Percentiles rank a stretch among this genome's conserved stretches.
phyloP scores from a whole-genome alignment of 2,888 invertebrate genomes.

The Teinopalpus imperialis region DNA sequence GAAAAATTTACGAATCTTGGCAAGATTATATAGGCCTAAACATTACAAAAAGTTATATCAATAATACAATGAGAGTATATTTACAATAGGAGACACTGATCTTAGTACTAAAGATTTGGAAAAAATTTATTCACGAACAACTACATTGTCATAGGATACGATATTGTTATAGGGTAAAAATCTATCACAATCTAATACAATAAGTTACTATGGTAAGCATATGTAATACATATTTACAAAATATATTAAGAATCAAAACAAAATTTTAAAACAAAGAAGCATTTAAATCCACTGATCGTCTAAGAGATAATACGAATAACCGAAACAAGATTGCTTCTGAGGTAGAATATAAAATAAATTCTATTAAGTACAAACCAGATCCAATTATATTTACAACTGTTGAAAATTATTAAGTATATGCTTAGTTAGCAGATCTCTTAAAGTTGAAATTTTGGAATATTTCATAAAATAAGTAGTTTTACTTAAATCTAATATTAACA shows the following conservation, averaged over 20 bases:
- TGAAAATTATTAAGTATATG: background rate
- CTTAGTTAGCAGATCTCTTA: constrained; percentile 1
- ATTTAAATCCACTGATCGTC: background rate
- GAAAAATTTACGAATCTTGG: constrained; percentile 35
- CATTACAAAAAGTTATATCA: constrained; percentile 31
- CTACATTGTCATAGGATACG: constrained; percentile 35
- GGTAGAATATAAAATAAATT: constrained; percentile 71
- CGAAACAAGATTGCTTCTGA: constrained; percentile 48
- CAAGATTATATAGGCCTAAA: constrained; percentile 36
- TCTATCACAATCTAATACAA: constrained; percentile 74
- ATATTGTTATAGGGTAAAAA: constrained; percentile 48
- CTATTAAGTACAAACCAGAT: constrained; percentile 42
- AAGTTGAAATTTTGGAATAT: constrained; percentile 31
- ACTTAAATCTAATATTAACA: constrained; percentile 44
- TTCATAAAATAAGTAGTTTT: constrained; percentile 26
- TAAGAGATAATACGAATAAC: constrained; percentile 1
- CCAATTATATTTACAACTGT: constrained; percentile 42
- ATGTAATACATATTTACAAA: constrained; percentile 30
- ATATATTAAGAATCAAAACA: constrained; percentile 20
- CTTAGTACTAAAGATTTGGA: constrained; percentile 28
- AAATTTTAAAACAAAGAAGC: constrained; percentile 28
- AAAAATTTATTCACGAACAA: constrained; percentile 28
- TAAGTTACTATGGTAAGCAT: constrained; percentile 59
- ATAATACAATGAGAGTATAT: constrained; percentile 43
- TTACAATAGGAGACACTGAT: constrained; percentile 41